These are phyloP conservation scores for Lytechinus pictus DNA, from an alignment of 35 echinoderm and acorn worm species.

Conservation along the genomic window DNA sequence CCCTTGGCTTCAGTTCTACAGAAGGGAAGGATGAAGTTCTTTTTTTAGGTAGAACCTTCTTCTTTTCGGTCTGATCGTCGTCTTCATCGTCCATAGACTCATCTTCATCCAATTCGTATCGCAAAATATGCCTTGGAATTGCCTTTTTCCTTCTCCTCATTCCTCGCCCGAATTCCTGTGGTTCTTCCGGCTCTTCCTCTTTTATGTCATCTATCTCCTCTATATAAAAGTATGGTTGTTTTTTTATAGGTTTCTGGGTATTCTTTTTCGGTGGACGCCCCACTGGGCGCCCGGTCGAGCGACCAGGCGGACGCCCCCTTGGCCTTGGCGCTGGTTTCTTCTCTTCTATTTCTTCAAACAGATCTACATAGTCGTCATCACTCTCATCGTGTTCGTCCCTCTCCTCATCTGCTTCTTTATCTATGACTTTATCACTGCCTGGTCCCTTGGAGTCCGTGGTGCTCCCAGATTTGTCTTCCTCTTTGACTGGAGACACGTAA, in stretches of 20 bases:
- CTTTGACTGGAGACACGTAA: conserved; percentile 30
- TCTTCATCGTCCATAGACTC: neutral
- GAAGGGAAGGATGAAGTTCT: neutral
- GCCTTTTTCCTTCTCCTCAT: conserved; percentile 34
- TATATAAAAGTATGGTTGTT: neutral
- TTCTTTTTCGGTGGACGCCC: conserved; percentile 27
- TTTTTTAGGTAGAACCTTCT: neutral
- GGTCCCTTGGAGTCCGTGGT: neutral
- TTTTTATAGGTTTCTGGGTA: neutral
- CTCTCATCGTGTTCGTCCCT: neutral
- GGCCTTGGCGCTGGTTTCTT: neutral
- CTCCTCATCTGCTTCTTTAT: neutral
- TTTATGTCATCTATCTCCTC: neutral
- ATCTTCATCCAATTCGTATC: conserved; percentile 22
- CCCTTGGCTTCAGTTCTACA: neutral
- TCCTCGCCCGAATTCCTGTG: conserved; percentile 2
- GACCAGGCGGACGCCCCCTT: neutral
- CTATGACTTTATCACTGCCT: neutral
- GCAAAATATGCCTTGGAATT: conserved; percentile 23
- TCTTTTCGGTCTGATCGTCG: neutral
- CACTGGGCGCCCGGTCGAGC: neutral
- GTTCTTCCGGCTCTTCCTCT: neutral
- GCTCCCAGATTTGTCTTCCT: neutral
- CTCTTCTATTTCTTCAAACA: neutral
- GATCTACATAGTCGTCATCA: neutral